phyloP scores from a whole-genome alignment of 2,797 vertebrate genomes.

The Fistularia commersonii region DNA sequence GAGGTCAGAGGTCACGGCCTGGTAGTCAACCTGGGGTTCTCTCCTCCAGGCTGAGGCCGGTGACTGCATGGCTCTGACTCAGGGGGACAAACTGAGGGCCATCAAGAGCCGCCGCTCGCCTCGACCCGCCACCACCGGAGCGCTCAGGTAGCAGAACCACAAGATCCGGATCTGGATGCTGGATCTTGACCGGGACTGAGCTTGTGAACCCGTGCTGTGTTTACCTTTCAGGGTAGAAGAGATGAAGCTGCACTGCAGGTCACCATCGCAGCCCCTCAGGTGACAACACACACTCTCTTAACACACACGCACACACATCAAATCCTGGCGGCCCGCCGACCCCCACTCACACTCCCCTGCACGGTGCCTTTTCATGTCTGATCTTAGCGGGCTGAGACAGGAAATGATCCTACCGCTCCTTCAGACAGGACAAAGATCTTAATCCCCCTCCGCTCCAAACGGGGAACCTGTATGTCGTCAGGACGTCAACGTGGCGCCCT shows the following conservation, averaged over 20 bases:
- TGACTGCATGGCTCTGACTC: constrained; percentile 79
- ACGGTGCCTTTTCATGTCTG: too few species aligned
- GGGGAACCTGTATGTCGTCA: too few species aligned
- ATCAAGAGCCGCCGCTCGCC: constrained; percentile 86
- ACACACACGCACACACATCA: background rate
- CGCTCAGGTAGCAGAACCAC: constrained; percentile 72
- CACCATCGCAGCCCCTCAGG: constrained; percentile 85
- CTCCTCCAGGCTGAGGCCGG: constrained; percentile 71
- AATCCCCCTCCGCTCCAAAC: too few species aligned
- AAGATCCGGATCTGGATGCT: background rate
- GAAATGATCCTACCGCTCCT: too few species aligned
- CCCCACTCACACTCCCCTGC: too few species aligned
- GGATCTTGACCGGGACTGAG: background rate
- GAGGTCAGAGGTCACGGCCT: too few species aligned
- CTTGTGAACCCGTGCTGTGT: background rate
- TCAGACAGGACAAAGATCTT: too few species aligned
- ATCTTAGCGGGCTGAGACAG: too few species aligned
- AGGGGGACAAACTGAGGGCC: constrained; percentile 95
- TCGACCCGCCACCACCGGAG: constrained; percentile 74
- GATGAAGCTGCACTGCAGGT: constrained; percentile 77
- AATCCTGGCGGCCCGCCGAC: too few species aligned
- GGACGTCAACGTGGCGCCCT: too few species aligned
- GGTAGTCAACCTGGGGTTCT: too few species aligned
- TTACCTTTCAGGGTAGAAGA: constrained; percentile 80
- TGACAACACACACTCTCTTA: constrained; percentile 36